Conservation (phyloP, 2,113 vertebrate species). For the Oncorhynchus keta region DNA sequence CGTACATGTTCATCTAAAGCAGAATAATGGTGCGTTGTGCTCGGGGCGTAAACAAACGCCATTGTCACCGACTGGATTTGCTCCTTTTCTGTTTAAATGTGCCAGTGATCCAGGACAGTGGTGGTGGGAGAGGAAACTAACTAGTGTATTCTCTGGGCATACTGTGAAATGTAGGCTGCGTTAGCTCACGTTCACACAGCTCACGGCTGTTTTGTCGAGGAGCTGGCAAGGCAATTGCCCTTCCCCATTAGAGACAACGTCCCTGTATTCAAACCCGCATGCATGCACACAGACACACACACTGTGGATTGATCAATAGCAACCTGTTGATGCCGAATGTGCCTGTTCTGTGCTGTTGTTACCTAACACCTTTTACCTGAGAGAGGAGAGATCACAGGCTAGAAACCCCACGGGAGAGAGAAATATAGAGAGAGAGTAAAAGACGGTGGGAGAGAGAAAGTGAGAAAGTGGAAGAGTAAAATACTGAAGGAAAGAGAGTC, state of each 20-base stretch:
- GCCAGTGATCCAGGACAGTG: conserved; percentile 6
- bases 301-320: background rate
- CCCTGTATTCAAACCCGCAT: too few relatives aligned
- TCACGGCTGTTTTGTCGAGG: background rate
- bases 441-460: background rate
- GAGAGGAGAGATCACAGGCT: background rate
- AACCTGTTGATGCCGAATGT: background rate
- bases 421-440: background rate
- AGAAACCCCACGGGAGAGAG: background rate
- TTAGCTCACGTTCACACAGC: background rate
- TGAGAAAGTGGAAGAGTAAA: too few relatives aligned
- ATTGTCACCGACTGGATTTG: conserved; percentile 11
- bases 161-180: background rate
- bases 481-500: too few relatives aligned
- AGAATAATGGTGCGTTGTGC: background rate
- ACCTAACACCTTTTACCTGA: background rate
- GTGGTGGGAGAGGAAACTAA: background rate
- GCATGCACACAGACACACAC: too few relatives aligned
- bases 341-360: background rate
- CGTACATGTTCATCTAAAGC: background rate
- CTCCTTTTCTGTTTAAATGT: conserved; percentile 3
- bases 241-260: background rate
- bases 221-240: background rate
- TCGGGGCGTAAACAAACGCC: background rate
- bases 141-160: background rate